phyloP scores from a whole-genome alignment of 2,113 vertebrate genomes.

The Microtus oregoni region DNA sequence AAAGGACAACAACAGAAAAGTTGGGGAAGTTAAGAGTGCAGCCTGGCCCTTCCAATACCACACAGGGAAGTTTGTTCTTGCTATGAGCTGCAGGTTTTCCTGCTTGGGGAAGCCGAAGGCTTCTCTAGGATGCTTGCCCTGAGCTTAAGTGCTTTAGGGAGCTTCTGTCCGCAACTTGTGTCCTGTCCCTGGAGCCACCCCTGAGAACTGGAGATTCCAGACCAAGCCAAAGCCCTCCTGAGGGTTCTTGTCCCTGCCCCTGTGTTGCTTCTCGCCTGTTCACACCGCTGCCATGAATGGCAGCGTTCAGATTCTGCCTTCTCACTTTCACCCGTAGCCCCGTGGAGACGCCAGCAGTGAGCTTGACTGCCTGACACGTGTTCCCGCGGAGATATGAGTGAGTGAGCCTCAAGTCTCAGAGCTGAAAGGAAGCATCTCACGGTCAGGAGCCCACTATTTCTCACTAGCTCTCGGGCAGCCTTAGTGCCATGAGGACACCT shows the following conservation, averaged over 20 bases:
- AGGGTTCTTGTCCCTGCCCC: not conserved
- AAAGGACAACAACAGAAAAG: not conserved
- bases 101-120: not conserved
- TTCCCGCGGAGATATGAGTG: conserved; percentile 15
- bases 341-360: conserved; percentile 24
- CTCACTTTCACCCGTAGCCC: conserved; percentile 41
- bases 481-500: too few relatives aligned
- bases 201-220: not conserved
- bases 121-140: not conserved
- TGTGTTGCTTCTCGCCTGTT: not conserved
- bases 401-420: conserved; percentile 25
- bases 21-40: not conserved
- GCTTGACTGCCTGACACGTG: not conserved
- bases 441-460: not conserved
- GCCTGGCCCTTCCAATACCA: not conserved
- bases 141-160: not conserved
- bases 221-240: not conserved
- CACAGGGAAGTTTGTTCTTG: not conserved
- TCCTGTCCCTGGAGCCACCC: not conserved
- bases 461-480: not conserved
- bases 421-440: conserved; percentile 6
- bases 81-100: not conserved
- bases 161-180: not conserved
- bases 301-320: not conserved
- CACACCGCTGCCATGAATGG: not conserved